phyloP scores from a whole-genome alignment of 2,888 invertebrate genomes.

The Eubasilissa splendida region DNA sequence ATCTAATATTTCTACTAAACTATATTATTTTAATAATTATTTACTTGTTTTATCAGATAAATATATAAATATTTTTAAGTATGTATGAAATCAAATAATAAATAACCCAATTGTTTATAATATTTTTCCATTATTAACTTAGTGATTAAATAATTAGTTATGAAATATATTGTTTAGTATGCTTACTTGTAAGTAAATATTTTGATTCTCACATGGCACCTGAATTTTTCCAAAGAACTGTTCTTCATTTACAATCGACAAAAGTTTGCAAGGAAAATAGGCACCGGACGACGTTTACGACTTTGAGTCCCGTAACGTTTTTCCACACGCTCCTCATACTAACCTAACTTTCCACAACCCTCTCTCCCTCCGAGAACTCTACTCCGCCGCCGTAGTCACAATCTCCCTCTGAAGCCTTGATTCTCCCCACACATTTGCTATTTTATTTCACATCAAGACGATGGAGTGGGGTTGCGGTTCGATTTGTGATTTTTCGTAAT shows the following conservation, averaged over 20 bases:
- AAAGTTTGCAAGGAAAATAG: constrained; percentile 1
- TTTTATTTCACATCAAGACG: constrained; percentile 48
- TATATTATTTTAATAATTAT: too few relatives aligned
- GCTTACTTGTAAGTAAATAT: too few relatives aligned
- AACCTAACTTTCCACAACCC: neutral
- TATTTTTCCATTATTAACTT: too few relatives aligned
- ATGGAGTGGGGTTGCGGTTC: constrained; percentile 19
- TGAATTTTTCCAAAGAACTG: neutral
- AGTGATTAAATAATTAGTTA: too few relatives aligned
- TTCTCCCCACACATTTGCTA: constrained; percentile 40
- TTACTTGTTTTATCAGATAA: too few relatives aligned
- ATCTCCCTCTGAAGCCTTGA: constrained; percentile 23
- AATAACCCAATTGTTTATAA: too few relatives aligned
- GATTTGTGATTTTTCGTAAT: constrained; percentile 48
- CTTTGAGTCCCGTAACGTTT: constrained; percentile 30
- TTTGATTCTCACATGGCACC: too few relatives aligned
- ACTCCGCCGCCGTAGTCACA: constrained; percentile 24
- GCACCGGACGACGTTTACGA: constrained; percentile 28
- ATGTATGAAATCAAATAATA: too few relatives aligned
- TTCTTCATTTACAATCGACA: constrained; percentile 28
- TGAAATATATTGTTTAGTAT: too few relatives aligned
- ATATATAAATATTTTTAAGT: too few relatives aligned
- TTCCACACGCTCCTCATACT: constrained; percentile 11
- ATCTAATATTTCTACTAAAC: too few relatives aligned
- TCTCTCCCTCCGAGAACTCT: neutral